Evolutionary conservation across 92 coral and sea anemone species (phyloP).

Genomic region (Meandrina meandrites): DNA sequence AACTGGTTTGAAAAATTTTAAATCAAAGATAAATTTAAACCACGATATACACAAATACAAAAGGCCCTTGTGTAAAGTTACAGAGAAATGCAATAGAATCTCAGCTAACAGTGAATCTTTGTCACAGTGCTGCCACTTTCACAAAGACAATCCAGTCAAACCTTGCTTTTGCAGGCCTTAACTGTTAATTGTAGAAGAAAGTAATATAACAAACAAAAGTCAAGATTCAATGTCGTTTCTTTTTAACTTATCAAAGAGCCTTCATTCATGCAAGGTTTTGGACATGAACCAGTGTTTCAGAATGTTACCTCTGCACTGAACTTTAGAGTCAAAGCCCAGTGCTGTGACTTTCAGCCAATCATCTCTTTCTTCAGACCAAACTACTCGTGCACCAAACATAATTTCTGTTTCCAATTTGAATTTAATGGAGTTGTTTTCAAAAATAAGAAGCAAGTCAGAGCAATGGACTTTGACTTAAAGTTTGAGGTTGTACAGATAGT

Average conservation of each 20-base stretch:
- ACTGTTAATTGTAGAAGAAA: neutral
- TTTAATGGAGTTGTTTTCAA: constrained; percentile 35
- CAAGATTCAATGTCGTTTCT: neutral
- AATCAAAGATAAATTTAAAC: too few species aligned
- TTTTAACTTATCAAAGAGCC: neutral
- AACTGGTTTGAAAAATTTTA: too few species aligned
- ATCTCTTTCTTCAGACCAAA: neutral
- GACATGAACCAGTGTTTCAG: neutral
- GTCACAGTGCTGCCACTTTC: neutral
- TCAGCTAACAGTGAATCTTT: neutral
- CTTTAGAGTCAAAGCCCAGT: constrained; percentile 40
- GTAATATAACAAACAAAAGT: neutral
- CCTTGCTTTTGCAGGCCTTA: too few species aligned
- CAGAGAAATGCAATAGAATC: neutral
- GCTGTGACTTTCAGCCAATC: constrained; percentile 14
- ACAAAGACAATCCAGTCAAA: neutral
- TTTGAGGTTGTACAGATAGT: constrained; percentile 55
- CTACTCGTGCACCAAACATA: neutral
- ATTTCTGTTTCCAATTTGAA: neutral
- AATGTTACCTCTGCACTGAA: constrained; percentile 17
- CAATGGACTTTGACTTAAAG: constrained; percentile 53
- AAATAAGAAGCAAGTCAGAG: constrained; percentile 29
- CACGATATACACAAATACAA: neutral
- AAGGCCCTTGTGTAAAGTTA: neutral
- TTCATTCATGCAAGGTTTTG: neutral